Evolutionary conservation across 2,797 vertebrate species (phyloP), one percentile per base, ranked within the genome.

Genomic region (Melanotaenia parkinsoni): DNA sequence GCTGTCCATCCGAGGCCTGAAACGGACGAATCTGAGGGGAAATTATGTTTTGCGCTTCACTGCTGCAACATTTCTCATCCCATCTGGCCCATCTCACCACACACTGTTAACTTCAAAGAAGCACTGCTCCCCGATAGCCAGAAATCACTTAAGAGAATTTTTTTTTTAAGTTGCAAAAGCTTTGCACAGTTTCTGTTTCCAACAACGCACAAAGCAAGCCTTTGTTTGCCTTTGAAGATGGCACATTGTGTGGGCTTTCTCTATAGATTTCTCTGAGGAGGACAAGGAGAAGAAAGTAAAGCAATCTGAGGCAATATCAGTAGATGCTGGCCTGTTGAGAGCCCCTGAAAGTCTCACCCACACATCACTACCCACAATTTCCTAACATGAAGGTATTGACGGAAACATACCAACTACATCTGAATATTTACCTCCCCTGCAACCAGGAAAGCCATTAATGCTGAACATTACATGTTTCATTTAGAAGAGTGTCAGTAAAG

Each of bases 21-120:
- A 82, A 72, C 60, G 3, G 32, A 63, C 32, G 3, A 70, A 77
- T 80, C 88, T 69, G 86, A 80, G 62, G 89, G 86, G 87, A 88
- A 89, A 90, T 91, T 82, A 82, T 65, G 63, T 24, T 77, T 67
- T 77, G 77, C 59, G 53, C 75, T 88, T 61, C 43, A 38, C 8
- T 33, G 69, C 71, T 18, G 40, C 63, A 70, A 71, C 81, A 79
- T 74, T 70, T 63, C 72, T 63, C 60, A 30, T 83, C 77, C 81
- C 77, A 65, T 77, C 59, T 56, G 69, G 58, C 37, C 66, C 62
- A 60, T 38, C 47, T 63, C 72, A 3, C 59, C 57, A 50, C 63
- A 30, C 73, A 50, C 13, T 33, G 61, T 58, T 67, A 64, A 66
- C 78, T 72, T 84, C 75, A 75, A 79, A 83, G 77, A 77, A 4